phyloP scores from a whole-genome alignment of 2,888 invertebrate species.

The Agrotis segetum region DNA sequence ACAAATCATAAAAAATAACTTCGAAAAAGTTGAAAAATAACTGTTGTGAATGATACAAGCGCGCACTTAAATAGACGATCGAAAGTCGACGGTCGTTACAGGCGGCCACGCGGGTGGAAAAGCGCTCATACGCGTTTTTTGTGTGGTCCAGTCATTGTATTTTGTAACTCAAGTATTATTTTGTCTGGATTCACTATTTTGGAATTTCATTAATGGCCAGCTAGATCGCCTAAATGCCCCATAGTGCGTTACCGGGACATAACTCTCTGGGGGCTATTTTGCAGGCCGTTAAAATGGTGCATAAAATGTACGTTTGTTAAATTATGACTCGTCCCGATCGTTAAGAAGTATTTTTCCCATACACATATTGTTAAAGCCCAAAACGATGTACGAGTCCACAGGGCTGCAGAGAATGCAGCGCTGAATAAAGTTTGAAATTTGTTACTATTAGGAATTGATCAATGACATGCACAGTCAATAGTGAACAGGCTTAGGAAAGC shows the following conservation, averaged over 20 bases:
- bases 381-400: constrained; percentile 15
- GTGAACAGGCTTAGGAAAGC: constrained; percentile 44
- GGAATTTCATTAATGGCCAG: too few species aligned
- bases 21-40: too few species aligned
- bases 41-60: too few species aligned
- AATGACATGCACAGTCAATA: constrained; percentile 33
- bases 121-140: too few species aligned
- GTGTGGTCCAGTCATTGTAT: too few species aligned
- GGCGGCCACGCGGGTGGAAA: too few species aligned
- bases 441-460: constrained; percentile 31
- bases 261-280: constrained; percentile 80
- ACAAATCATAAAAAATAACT: too few species aligned
- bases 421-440: constrained; percentile 27
- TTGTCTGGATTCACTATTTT: too few species aligned
- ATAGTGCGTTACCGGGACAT: constrained; percentile 77
- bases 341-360: constrained; percentile 47
- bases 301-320: constrained; percentile 67
- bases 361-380: constrained; percentile 27
- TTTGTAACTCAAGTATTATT: too few species aligned
- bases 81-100: too few species aligned
- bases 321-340: constrained; percentile 55
- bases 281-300: constrained; percentile 77
- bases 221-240: too few species aligned
- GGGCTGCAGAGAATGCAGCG: background rate
- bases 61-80: too few species aligned